Percentiles rank a stretch among this genome's conserved stretches.
These are phyloP conservation scores for Perodicticus potto DNA, from an alignment of 2,797 vertebrate species.

Conservation along the genomic window DNA sequence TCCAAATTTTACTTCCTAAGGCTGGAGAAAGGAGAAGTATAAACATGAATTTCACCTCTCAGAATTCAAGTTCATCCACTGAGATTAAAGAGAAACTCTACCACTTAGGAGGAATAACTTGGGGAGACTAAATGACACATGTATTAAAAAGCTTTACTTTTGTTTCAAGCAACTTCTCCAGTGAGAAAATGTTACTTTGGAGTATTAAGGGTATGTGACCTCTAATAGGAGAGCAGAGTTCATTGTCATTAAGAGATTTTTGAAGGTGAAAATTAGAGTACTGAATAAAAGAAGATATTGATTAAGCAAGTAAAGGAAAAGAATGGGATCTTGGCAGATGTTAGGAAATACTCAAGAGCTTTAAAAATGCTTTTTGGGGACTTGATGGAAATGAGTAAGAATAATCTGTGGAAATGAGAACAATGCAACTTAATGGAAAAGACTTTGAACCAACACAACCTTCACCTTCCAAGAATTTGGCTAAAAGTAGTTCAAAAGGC, in stretches of 20 bases:
- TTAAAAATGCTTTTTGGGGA: slow-evolving; percentile 43
- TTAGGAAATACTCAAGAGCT: slow-evolving; percentile 64
- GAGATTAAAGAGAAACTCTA: slow-evolving; percentile 52
- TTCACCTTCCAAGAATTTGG: slow-evolving; percentile 57
- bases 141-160: slow-evolving; percentile 61
- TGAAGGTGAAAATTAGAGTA: slow-evolving; percentile 63
- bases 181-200: slow-evolving; percentile 18
- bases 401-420: slow-evolving; percentile 48
- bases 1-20: slow-evolving; percentile 2
- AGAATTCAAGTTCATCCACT: slow-evolving; percentile 23
- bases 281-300: slow-evolving; percentile 43
- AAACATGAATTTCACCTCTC: background rate
- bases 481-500: slow-evolving; percentile 40
- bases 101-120: background rate
- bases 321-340: background rate
- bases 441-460: background rate
- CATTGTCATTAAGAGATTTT: slow-evolving; percentile 46
- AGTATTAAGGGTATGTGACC: background rate
- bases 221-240: slow-evolving; percentile 58
- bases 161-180: slow-evolving; percentile 48
- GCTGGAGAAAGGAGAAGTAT: slow-evolving; percentile 8
- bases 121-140: slow-evolving; percentile 16
- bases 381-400: slow-evolving; percentile 34
- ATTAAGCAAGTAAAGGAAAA: slow-evolving; percentile 59
- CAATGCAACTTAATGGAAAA: slow-evolving; percentile 43